Percentiles rank a stretch among this genome's conserved stretches.
Evolutionary conservation across 2,888 invertebrate genomes (phyloP).

Genomic region (Nephrotoma flavescens): DNA sequence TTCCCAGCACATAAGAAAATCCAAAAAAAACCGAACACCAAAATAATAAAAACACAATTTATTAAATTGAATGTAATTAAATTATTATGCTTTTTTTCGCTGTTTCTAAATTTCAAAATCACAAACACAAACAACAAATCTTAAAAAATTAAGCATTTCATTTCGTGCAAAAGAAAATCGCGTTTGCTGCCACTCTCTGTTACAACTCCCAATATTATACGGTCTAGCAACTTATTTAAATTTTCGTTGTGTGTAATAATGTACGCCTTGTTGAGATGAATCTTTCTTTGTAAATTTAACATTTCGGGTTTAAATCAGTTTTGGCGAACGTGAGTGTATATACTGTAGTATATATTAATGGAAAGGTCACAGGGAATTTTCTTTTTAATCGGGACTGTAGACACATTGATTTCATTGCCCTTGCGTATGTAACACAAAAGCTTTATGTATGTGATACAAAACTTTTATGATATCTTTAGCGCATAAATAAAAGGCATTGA

Average conservation of each 20-base stretch:
- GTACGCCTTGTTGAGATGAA: not conserved
- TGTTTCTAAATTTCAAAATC: not conserved
- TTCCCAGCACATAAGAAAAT: not conserved
- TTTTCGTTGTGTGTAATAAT: not conserved
- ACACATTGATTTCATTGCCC: not conserved
- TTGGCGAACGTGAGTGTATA: not conserved
- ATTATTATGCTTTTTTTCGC: not conserved
- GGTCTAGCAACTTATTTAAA: not conserved
- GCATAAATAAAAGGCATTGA: not conserved
- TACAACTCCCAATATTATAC: not conserved
- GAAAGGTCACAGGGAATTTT: too few species aligned
- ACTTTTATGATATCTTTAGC: not conserved
- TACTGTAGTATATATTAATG: not conserved
- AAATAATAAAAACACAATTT: not conserved
- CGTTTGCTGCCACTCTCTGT: not conserved
- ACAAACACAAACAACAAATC: not conserved
- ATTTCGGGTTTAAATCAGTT: not conserved
- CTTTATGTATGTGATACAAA: not conserved
- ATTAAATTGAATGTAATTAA: not conserved
- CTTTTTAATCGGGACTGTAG: not conserved
- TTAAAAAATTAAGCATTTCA: not conserved
- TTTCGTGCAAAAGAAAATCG: conserved; percentile 2
- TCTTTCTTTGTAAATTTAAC: not conserved
- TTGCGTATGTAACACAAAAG: not conserved
- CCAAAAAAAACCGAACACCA: not conserved